Evolutionary conservation across 2,888 invertebrate genomes (phyloP).

Genomic region (Isotomurus palustris): DNA sequence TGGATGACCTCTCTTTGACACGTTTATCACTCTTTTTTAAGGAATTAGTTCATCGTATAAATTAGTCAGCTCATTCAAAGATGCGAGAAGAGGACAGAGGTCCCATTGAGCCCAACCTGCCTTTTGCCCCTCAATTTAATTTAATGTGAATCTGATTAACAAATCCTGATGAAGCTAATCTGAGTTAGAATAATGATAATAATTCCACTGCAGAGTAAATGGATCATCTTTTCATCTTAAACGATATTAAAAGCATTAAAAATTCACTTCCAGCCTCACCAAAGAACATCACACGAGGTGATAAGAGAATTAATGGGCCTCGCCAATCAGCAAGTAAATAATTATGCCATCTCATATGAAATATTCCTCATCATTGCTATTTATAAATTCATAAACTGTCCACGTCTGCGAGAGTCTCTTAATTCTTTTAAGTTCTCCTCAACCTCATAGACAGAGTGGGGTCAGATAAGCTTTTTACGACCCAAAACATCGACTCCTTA

Average conservation of each 20-base stretch:
- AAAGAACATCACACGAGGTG: too few species aligned
- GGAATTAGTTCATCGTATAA: constrained; percentile 4
- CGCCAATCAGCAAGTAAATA: constrained; percentile 16
- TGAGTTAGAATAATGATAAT: constrained; percentile 3
- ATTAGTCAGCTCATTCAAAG: constrained; percentile 6
- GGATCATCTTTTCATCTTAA: background rate
- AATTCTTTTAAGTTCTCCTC: background rate
- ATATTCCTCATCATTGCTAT: constrained; percentile 2
- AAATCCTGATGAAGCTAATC: constrained; percentile 5
- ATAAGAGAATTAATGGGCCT: constrained; percentile 10
- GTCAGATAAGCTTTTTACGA: too few species aligned
- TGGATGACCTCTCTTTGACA: constrained; percentile 37
- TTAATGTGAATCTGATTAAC: constrained; percentile 9
- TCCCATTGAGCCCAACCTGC: background rate
- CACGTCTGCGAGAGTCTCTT: too few species aligned
- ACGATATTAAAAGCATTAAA: background rate
- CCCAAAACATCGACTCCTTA: too few species aligned
- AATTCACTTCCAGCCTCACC: background rate
- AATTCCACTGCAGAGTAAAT: constrained; percentile 6
- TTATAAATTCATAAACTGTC: constrained; percentile 6
- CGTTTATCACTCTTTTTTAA: constrained; percentile 15
- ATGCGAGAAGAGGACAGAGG: background rate
- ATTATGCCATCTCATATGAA: constrained; percentile 2
- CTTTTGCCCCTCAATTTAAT: constrained; percentile 2
- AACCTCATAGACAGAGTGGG: too few species aligned